These are phyloP conservation scores for Pseudois nayaur DNA, from an alignment of 2,113 vertebrate species.

Conservation along the genomic window DNA sequence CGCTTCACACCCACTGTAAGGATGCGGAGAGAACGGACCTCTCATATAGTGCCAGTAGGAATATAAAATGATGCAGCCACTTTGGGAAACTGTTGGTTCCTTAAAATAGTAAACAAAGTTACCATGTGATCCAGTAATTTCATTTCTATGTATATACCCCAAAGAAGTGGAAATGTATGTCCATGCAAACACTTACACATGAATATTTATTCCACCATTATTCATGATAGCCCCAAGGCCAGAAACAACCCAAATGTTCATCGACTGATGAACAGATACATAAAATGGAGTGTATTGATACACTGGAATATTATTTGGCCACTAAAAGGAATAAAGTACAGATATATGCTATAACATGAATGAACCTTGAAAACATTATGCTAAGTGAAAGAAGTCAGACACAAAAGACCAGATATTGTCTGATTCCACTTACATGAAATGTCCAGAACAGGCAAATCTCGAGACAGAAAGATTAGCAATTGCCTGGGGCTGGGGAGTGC, in stretches of 20 bases:
- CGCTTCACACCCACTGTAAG: background rate
- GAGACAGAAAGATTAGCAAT: background rate
- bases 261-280: background rate
- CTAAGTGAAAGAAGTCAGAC: background rate
- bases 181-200: background rate
- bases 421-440: background rate
- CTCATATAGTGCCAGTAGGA: background rate
- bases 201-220: background rate
- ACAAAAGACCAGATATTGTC: background rate
- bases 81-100: background rate
- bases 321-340: background rate
- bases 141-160: background rate
- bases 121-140: background rate
- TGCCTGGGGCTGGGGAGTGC: too few species aligned
- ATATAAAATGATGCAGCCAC: background rate
- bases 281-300: background rate
- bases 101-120: background rate
- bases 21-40: background rate
- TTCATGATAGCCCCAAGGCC: background rate
- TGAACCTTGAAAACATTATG: background rate
- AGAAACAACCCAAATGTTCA: background rate
- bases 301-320: background rate
- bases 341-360: background rate
- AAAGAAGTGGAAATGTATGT: background rate
- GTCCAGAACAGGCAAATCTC: background rate